Evolutionary conservation across 2,113 vertebrate species (phyloP), one percentile per base, ranked within the genome.

Genomic region (Zootoca vivipara): DNA sequence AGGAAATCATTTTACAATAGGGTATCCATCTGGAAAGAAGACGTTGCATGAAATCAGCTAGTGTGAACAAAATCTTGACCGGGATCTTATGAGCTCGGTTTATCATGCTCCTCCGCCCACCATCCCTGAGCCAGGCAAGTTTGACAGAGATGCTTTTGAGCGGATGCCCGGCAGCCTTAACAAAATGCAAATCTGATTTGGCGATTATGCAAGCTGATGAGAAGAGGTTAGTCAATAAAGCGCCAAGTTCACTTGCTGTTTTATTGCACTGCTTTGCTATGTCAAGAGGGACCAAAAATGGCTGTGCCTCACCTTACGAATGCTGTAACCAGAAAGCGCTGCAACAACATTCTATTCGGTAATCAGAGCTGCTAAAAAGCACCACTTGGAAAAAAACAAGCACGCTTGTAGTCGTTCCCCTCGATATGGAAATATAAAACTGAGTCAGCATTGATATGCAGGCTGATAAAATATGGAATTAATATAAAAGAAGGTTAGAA

Each of bases 1-100:
- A 94, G 96, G 96, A 96, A 96, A 96, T 97, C 93, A 96, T 95
- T 95, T 96, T 90, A 95, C 96, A 96, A 94, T 90, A 92, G 95
- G 93, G 96, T 95, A 97, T 96, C 96, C 96, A 97, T 96, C 96
- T 97, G 96, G 97, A 97, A 97, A 96, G 96, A 97, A 94, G 96
- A 92, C 91, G 90, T 90, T 91, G 95, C 94, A 92, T 85, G 87
- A 92, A 92, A 95, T 91, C 95, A 96, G 95, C 92, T 52, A 95
- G 95, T 96, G 96, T 93, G 96, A 97, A 96, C 87, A 77, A 94
- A 95, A 96, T 96, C 96, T 96, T 96, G 96, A 96, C 96, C 95
- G 93, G 95, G 93, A 85, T 92, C 90, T 85, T 88, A 93, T 83
- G 93, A 94, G 96, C 93, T 94, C 90, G 89, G 94, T 97, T 92